Conservation (phyloP, 1,140 invertebrate genomes). For the Dolichoris vasculosae region DNA sequence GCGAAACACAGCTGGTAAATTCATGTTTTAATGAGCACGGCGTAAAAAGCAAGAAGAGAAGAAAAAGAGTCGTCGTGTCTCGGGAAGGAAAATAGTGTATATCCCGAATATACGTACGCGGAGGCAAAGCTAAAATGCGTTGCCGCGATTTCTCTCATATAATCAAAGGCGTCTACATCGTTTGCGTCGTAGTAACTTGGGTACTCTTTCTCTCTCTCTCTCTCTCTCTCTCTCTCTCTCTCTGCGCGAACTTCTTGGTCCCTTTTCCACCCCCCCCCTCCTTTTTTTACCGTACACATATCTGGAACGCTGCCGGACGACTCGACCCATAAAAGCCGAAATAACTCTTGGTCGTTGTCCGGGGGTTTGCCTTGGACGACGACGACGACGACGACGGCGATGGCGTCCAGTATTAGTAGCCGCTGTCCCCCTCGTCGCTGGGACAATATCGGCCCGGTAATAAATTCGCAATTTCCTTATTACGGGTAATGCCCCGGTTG, state of each 20-base stretch:
- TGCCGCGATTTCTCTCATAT: neutral
- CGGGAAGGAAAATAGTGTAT: neutral
- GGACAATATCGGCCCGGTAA: conserved; percentile 70
- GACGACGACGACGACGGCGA: neutral
- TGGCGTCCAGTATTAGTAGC: conserved; percentile 18
- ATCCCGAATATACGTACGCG: neutral
- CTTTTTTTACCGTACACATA: conserved; percentile 1
- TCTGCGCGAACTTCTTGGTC: neutral
- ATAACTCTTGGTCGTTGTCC: conserved; percentile 60
- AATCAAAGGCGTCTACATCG: neutral
- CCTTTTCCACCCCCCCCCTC: neutral
- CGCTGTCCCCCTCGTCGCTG: neutral
- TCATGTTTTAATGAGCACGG: neutral
- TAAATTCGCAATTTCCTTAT: conserved; percentile 76
- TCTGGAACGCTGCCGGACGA: conserved; percentile 59
- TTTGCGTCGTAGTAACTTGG: neutral
- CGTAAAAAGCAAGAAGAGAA: neutral
- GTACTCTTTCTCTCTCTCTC: conserved; percentile 10
- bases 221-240: neutral
- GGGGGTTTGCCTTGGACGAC: conserved; percentile 39
- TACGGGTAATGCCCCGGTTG: conserved; percentile 75
- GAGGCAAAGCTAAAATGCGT: neutral
- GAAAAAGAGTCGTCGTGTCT: neutral
- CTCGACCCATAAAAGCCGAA: conserved; percentile 62
- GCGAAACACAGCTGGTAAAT: neutral